A percentile compares a stretch with the other conserved stretches of the same genome.
These are phyloP conservation scores for Penelope pileata DNA, from an alignment of 2,113 vertebrate genomes.

Conservation along the genomic window DNA sequence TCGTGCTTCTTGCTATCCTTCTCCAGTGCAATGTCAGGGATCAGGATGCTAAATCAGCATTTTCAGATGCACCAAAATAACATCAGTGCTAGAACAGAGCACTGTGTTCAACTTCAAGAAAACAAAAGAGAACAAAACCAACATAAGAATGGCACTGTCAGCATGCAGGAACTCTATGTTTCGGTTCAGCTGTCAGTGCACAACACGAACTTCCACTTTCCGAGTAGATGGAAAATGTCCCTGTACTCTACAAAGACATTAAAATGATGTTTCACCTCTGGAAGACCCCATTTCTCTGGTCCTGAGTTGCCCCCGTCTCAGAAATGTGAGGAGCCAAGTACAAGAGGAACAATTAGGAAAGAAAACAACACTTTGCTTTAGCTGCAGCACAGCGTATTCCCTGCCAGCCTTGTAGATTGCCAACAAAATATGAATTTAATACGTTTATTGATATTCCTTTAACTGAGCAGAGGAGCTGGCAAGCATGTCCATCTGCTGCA, in stretches of 20 bases:
- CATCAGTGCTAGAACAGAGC: neutral
- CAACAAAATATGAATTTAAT: neutral
- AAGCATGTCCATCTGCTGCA: neutral
- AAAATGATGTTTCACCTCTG: neutral
- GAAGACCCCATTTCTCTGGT: neutral
- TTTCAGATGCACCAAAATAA: neutral
- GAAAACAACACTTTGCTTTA: neutral
- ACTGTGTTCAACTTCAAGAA: neutral
- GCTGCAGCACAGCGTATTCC: neutral
- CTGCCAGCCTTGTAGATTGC: neutral
- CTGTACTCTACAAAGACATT: neutral
- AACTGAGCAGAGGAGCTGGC: neutral
- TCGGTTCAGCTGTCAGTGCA: neutral
- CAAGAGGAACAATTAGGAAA: neutral
- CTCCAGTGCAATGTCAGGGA: neutral
- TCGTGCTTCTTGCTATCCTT: neutral
- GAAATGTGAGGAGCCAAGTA: neutral
- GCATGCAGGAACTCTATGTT: neutral
- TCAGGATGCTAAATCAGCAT: neutral
- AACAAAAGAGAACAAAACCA: neutral
- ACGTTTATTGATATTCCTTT: neutral
- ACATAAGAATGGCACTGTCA: neutral
- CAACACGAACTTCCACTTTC: constrained; percentile 1
- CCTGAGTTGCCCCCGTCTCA: neutral
- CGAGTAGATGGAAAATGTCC: neutral